Evolutionary conservation across 2,888 invertebrate genomes (phyloP).

Genomic region (Luperina nickerlii): DNA sequence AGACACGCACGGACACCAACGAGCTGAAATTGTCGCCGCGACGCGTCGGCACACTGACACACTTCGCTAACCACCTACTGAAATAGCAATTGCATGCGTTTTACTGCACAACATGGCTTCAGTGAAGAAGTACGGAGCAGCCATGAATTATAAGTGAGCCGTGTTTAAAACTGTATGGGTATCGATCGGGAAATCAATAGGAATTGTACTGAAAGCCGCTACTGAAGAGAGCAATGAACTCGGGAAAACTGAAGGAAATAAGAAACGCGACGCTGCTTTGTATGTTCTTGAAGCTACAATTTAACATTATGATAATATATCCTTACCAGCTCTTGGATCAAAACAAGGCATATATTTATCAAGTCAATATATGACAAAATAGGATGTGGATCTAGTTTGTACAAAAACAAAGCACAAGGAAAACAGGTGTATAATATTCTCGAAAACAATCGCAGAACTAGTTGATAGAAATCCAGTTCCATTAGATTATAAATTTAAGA

Average conservation of each 20-base stretch:
- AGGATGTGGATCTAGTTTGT: slow-evolving; percentile 44
- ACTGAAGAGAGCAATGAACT: slow-evolving; percentile 38
- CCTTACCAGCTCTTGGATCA: slow-evolving; percentile 18
- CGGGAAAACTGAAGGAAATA: slow-evolving; percentile 27
- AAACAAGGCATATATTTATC: slow-evolving; percentile 26
- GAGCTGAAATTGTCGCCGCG: slow-evolving; percentile 83
- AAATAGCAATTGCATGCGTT: slow-evolving; percentile 82
- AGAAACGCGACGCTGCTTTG: not conserved
- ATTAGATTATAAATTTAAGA: slow-evolving; percentile 48
- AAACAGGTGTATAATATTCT: slow-evolving; percentile 53
- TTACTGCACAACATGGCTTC: slow-evolving; percentile 66
- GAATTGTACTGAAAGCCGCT: slow-evolving; percentile 23
- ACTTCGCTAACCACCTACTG: slow-evolving; percentile 77
- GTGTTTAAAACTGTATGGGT: slow-evolving; percentile 27
- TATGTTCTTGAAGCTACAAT: slow-evolving; percentile 4
- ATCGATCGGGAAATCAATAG: slow-evolving; percentile 38
- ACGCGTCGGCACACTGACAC: slow-evolving; percentile 86
- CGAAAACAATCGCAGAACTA: slow-evolving; percentile 50
- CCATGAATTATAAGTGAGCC: slow-evolving; percentile 49
- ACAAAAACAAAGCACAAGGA: slow-evolving; percentile 54
- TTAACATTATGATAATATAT: slow-evolving; percentile 17
- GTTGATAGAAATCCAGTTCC: slow-evolving; percentile 45
- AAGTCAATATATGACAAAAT: slow-evolving; percentile 24
- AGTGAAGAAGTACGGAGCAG: slow-evolving; percentile 34
- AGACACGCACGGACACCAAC: slow-evolving; percentile 68